A percentile compares a stretch with the other conserved stretches of the same genome.
phyloP scores from a whole-genome alignment of 2,797 vertebrate species.

The Propithecus deckenii region DNA sequence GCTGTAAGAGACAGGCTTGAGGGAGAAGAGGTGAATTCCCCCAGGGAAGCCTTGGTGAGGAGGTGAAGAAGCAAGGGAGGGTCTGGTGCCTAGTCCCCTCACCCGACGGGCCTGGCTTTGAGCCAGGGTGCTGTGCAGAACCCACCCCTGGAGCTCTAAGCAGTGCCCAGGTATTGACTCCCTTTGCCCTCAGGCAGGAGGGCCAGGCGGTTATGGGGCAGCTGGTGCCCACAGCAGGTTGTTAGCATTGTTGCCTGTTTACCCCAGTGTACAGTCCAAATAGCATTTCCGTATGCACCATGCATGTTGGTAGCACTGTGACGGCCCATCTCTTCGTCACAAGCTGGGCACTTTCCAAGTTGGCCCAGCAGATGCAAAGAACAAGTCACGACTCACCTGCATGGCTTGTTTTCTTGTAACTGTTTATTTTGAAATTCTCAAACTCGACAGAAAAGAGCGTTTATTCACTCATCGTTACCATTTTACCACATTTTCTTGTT shows the following conservation, averaged over 20 bases:
- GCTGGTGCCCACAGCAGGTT: neutral
- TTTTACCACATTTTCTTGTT: neutral
- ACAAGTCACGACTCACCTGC: neutral
- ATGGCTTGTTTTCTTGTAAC: neutral
- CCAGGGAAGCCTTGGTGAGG: neutral
- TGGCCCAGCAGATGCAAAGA: neutral
- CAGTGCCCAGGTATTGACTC: neutral
- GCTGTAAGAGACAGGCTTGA: neutral
- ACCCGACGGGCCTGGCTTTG: neutral
- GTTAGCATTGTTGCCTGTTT: neutral
- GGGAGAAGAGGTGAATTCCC: too few relatives aligned
- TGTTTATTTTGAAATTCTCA: slow-evolving; percentile 4
- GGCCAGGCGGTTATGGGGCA: neutral
- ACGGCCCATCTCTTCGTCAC: neutral
- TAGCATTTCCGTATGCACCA: neutral
- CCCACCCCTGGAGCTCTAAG: neutral
- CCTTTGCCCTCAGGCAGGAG: neutral
- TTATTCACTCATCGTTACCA: neutral
- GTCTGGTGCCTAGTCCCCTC: neutral
- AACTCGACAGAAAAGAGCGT: neutral
- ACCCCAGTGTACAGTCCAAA: neutral
- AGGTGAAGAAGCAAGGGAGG: neutral
- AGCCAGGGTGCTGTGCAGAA: neutral
- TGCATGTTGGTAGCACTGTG: neutral
- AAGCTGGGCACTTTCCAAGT: rapidly evolving